Evolutionary conservation across 1,140 invertebrate genomes (phyloP), one percentile per base, ranked within the genome.

Genomic region (Drosophila hydei): DNA sequence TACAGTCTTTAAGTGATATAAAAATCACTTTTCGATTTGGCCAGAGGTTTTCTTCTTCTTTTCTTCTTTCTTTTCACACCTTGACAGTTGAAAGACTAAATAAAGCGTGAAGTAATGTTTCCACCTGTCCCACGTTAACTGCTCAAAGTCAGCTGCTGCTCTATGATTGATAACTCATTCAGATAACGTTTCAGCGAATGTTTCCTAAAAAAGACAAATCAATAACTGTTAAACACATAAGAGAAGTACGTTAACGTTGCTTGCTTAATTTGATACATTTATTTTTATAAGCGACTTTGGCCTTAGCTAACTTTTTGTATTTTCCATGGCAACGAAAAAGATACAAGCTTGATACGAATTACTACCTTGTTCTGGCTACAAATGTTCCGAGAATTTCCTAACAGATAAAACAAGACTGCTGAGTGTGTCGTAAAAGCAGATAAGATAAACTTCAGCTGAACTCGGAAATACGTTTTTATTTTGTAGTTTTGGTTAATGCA

Each of bases 401-500:
- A 25, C 7, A 25, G 52, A 55, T 25, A 56, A 42, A 23, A 27
- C 14, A 27, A 16, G 38, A 42, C 30, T 33, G 11, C 11, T 19
- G 4, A 23, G 19, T 4, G 9, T 38, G 36, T 38, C 51, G 8
- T 36, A 54, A 23, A 7, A 1, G 6, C 33, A 14, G 51, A 54
- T 40, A 40, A 16, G 19, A 40, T 23, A 23, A 23, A 40, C 36
- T 16, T 11, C 11, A 14, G 8, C 12, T 21, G 30, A 38, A 21
- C 30, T 14, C 19, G 33, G 5, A 30, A 51, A 48, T 7, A 48
- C 45, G 14, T 25, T n/a, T 48, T 25, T 14, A 30, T 50, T 36
- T 52, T 43, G 12, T 18, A n/a, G 4, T 19, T 42, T 33, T 55
- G 50, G 55, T 55, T 55, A 45, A 64, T 54, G 18, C 14, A 30